These are phyloP conservation scores for Hypomecis punctinalis DNA, from an alignment of 2,888 invertebrate genomes.

Conservation along the genomic window DNA sequence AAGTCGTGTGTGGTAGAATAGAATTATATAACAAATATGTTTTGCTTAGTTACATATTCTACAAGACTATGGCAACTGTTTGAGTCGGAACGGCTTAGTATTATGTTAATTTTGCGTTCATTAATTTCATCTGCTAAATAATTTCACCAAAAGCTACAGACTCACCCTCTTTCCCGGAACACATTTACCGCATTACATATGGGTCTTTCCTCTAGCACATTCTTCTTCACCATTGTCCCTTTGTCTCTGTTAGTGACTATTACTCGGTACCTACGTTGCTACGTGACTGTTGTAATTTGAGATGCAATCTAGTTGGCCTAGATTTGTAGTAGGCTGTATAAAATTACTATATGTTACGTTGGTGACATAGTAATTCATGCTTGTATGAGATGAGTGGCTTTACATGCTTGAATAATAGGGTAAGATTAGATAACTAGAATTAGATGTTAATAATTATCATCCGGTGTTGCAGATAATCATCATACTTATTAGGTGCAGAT, in stretches of 20 bases:
- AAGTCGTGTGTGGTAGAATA: too few relatives aligned
- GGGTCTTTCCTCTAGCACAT: slow-evolving; percentile 62
- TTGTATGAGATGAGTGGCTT: neutral
- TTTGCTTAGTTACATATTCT: too few relatives aligned
- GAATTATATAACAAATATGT: too few relatives aligned
- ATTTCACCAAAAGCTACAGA: slow-evolving; percentile 7
- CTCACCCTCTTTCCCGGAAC: slow-evolving; percentile 76
- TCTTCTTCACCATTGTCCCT: slow-evolving; percentile 52
- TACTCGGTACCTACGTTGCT: slow-evolving; percentile 15
- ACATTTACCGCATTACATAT: slow-evolving; percentile 73
- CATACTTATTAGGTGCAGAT: too few relatives aligned
- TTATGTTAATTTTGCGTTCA: too few relatives aligned
- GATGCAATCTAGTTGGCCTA: slow-evolving; percentile 42
- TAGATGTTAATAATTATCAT: too few relatives aligned
- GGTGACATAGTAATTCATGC: slow-evolving; percentile 8
- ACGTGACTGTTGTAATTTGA: slow-evolving; percentile 30
- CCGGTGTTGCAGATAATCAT: too few relatives aligned
- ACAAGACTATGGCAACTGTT: neutral
- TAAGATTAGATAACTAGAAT: too few relatives aligned
- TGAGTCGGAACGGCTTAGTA: neutral
- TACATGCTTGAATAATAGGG: too few relatives aligned
- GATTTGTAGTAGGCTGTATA: slow-evolving; percentile 29
- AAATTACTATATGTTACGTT: slow-evolving; percentile 24
- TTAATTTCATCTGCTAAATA: neutral
- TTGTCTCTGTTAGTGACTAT: slow-evolving; percentile 42